phyloP scores from a whole-genome alignment of 2,113 vertebrate genomes.

The Seriola rivoliana region DNA sequence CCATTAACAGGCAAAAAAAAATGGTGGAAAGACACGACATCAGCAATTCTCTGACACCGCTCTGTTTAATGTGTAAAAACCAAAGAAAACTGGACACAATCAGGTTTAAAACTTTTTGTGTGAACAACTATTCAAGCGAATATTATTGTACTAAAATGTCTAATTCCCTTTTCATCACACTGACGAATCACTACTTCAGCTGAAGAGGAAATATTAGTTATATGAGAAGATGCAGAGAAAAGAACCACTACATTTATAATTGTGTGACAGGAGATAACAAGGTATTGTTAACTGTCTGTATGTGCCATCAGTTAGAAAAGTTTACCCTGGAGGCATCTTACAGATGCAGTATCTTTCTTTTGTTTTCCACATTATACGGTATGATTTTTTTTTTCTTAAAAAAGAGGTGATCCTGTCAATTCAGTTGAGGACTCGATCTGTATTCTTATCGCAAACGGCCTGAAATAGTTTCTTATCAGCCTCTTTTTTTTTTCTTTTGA shows the following conservation, averaged over 20 bases:
- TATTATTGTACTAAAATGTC: no score
- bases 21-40: background rate
- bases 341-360: constrained; percentile 14
- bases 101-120: background rate
- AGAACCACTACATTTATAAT: background rate
- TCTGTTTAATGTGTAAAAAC: no score
- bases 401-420: constrained; percentile 20
- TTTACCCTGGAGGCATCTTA: constrained; percentile 5
- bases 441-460: constrained; percentile 38
- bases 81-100: constrained; percentile 4
- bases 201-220: constrained; percentile 3
- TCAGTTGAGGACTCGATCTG: constrained; percentile 29
- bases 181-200: background rate
- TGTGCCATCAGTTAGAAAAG: constrained; percentile 13
- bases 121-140: background rate
- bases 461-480: constrained; percentile 50
- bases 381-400: background rate
- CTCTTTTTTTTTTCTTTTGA: constrained; percentile 53
- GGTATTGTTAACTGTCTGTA: background rate
- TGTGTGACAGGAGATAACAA: constrained; percentile 16
- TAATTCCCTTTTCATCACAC: constrained; percentile 3
- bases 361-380: constrained; percentile 19
- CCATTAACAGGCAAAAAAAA: background rate
- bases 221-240: background rate
- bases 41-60: background rate